These are phyloP conservation scores for Bradypodion pumilum DNA, from an alignment of 2,797 vertebrate species.

Conservation along the genomic window DNA sequence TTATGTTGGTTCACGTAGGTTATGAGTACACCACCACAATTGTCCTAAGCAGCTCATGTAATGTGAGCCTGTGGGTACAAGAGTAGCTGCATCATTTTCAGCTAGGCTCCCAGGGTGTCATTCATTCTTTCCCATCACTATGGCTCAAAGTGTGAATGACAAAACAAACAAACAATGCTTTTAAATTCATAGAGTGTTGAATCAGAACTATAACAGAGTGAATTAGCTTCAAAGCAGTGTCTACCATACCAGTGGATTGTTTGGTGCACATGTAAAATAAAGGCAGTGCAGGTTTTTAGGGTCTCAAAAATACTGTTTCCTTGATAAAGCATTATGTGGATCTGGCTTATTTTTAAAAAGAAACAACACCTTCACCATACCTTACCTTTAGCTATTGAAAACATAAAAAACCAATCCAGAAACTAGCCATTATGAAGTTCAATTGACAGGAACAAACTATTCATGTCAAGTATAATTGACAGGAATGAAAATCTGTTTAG, in stretches of 20 bases:
- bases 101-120: neutral
- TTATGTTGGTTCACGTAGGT: too few species aligned
- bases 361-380: neutral
- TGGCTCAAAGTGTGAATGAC: neutral
- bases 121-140: neutral
- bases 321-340: neutral
- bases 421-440: neutral
- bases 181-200: neutral
- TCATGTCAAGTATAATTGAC: too few species aligned
- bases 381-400: neutral
- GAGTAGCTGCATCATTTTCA: neutral
- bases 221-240: neutral
- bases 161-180: neutral
- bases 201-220: slow-evolving; percentile 13
- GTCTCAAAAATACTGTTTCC: neutral
- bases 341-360: neutral
- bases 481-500: neutral
- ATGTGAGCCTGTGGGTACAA: too few species aligned
- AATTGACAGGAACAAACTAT: neutral
- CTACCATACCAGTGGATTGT: neutral
- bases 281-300: neutral
- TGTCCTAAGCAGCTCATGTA: too few species aligned
- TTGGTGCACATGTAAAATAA: neutral
- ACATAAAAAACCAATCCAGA: neutral
- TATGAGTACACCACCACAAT: neutral